Evolutionary conservation across 2,113 vertebrate genomes (phyloP), one percentile per base, ranked within the genome.

Genomic region (Melanerpes formicivorus): DNA sequence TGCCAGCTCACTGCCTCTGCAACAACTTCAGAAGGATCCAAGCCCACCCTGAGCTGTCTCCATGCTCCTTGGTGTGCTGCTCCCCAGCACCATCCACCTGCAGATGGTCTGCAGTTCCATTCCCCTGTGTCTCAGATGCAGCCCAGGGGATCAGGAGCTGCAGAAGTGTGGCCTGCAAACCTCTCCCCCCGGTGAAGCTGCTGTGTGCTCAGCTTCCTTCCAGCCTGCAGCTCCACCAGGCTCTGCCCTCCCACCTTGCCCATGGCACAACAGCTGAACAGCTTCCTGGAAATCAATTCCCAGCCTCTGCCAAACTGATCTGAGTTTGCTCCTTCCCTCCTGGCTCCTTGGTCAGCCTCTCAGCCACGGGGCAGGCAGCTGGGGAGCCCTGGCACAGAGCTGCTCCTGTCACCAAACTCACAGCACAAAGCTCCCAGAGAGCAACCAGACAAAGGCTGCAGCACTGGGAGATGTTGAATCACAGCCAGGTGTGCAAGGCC

Each of bases 1-100:
- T 16, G 11, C 5, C 50, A 48, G 4, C 48, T 48, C 18, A 63
- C 40, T 75, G 66, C 66, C 58, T 78, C 71, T 46, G 23, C 48
- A 52, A 2, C 18, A 3, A 8, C 48, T 85, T 34, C 46, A 30
- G 79, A 76, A 56, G 0, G 0, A 52, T 66, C 74, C 22, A 34
- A 54, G 52, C 67, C 13, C 67, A 73, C 37, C 42, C 18, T 5
- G 11, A 40, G 9, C 27, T 8, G 32, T 8, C 40, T 11, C 32
- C 37, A 12, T 40, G 70, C 26, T 42, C 34, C 19, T 27, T 16
- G 6, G 3, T 66, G 32, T 10, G 11, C 56, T 54, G 16, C 3
- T 44, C 46, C 48, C 37, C 18, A 14, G 16, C 16, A 26, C 8
- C 25, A 27, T 3, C 48, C 63, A 56, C 40, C 50, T 22, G 22